Evolutionary conservation across 1,140 invertebrate genomes (phyloP).

Genomic region (Dendrolimus kikuchii): DNA sequence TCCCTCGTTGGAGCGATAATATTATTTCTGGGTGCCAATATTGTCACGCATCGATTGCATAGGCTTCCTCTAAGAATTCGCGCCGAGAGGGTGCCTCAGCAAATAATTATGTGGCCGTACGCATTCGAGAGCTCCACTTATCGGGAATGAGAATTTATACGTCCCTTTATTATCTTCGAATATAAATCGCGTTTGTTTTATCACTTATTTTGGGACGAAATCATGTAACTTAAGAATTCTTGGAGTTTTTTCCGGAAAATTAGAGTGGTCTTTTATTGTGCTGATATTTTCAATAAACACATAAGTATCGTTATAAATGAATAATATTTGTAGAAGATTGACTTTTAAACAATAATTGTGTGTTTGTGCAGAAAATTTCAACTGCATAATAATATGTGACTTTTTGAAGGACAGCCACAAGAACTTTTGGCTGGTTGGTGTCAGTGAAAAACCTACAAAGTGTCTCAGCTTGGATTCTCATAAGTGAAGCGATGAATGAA

Average conservation of each 20-base stretch:
- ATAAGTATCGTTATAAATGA: background rate
- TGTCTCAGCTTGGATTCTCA: no score
- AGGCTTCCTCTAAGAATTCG: background rate
- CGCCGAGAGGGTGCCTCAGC: background rate
- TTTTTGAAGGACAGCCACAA: no score
- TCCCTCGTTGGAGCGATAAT: slow-evolving; percentile 14
- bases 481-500: no score
- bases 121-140: slow-evolving; percentile 4
- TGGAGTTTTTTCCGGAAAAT: no score
- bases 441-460: no score
- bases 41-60: slow-evolving; percentile 9
- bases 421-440: no score
- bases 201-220: background rate
- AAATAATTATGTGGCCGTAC: background rate
- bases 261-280: background rate
- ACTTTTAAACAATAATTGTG: no score
- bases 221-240: background rate
- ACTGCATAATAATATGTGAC: no score
- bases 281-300: background rate
- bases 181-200: slow-evolving; percentile 5
- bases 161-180: slow-evolving; percentile 9
- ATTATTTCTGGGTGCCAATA: slow-evolving; percentile 19
- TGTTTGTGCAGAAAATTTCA: no score
- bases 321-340: no score
- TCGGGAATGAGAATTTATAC: slow-evolving; percentile 13